Base-by-base conservation (phyloP, 2,888 invertebrate genomes). In the Scaptomyza caliginosa region DNA sequence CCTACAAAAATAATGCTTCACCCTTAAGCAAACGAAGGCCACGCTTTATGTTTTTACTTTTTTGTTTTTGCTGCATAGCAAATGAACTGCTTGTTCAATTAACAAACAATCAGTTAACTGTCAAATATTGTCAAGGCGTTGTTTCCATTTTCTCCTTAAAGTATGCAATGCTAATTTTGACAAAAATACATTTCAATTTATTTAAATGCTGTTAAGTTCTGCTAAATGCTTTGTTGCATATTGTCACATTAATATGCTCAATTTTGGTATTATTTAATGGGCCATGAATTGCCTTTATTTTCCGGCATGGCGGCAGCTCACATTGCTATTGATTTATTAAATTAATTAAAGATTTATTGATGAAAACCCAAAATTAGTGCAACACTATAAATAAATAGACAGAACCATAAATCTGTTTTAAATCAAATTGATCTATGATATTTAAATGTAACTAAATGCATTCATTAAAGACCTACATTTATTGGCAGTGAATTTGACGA, bases 401-500 rank as follows among this genome's bases (percentile, higher is more conserved):
- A 54, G 42, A 24, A 19, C 28, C 17, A 2, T 8, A 23, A 26
- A 40, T 7, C 2, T n/a, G 2, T 8, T 24, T 24, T 8, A 8
- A 24, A 8, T 2, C 24, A 2, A 8, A 24, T 32, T 32, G 6
- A 13, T 13, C 8, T 34, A 16, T 16, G 34, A 34, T 16, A 34
- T 7, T 34, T 16, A 4, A 8, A 32, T 13, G 7, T 32, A 2
- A 24, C 2, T 24, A 24, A 24, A 2, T 8, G 3, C 24, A 24
- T 24, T 7, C 6, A 24, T 24, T 7, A 8, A 21, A 11, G 39
- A 39, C 51, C 30, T 23, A n/a, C 45, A 57, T 28, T 67, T 74
- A 56, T 74, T 74, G 66, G 54, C 57, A 48, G 34, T 28, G 46
- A 69, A 65, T 62, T 67, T 56, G 60, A 64, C 63, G 74, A 40